phyloP scores from a whole-genome alignment of 30 jellyfish, hydroid and myxozoan species.

The Turritopsis dohrnii region DNA sequence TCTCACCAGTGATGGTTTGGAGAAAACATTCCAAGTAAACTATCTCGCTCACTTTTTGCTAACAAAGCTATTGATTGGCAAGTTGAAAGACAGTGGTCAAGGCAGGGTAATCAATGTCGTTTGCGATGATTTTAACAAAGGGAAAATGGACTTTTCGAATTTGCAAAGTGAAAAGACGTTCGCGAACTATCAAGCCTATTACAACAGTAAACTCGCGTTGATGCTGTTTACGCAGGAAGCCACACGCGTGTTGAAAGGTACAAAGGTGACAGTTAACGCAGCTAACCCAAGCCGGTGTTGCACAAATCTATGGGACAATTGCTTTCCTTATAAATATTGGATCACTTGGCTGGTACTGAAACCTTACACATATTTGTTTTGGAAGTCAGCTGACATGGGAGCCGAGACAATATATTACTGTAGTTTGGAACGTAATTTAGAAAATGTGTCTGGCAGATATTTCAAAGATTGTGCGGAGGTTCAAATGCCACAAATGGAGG shows the following conservation, averaged over 20 bases:
- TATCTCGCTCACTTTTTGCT: conserved; percentile 33
- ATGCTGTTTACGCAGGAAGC: conserved; percentile 24
- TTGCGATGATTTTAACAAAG: conserved; percentile 27
- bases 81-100: background rate
- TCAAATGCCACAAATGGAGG: background rate
- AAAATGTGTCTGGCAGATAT: conserved; percentile 26
- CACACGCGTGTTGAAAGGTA: background rate
- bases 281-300: conserved; percentile 28
- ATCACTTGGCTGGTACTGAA: conserved; percentile 6
- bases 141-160: conserved; percentile 17
- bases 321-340: conserved; percentile 33
- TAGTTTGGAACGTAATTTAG: conserved; percentile 19
- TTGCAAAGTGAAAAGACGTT: conserved; percentile 20
- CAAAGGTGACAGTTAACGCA: conserved; percentile 25
- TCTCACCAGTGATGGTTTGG: conserved; percentile 24
- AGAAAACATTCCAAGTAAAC: conserved; percentile 31
- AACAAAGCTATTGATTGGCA: conserved; percentile 23
- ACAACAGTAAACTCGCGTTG: conserved; percentile 22
- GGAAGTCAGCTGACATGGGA: conserved; percentile 28
- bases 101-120: conserved; percentile 37
- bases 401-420: conserved; percentile 32
- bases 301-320: conserved; percentile 24
- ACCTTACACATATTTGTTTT: conserved; percentile 22
- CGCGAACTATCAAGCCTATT: conserved; percentile 4
- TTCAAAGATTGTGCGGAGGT: conserved; percentile 27